Base-by-base conservation (phyloP, 2,113 vertebrate genomes). In the Ophthalmolycus amberensis region DNA sequence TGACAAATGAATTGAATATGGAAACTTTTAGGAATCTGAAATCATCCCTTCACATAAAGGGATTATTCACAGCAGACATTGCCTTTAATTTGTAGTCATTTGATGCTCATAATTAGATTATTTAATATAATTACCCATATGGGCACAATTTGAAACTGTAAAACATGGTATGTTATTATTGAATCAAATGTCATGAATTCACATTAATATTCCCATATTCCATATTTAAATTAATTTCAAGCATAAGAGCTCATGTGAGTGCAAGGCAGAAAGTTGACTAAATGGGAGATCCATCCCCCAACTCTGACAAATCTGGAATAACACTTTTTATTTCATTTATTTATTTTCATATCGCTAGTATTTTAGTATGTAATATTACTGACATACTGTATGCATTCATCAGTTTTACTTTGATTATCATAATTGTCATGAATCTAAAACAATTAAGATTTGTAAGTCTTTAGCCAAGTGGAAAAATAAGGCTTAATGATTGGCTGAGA, bases 401-500 rank as follows among this genome's bases (percentile, higher is more conserved):
- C 66, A 74, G 73, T 80, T 84, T 86, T 77, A 75, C 69, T 79
- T 73, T 71, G 62, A 87, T 89, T 82, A 84, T 75, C 70, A 85
- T 85, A 84, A 90, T 86, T 86, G 80, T 66, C 68, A 37, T 74
- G 60, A 85, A 78, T 92, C 66, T 82, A 85, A 84, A 90, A 89
- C 84, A 87, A 88, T 91, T 85, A 87, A 73, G 69, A 87, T 90
- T 90, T 87, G 52, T 44, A 56, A 74, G 44, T 82, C 18, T 65
- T 74, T 75, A 76, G 84, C 88, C 88, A 89, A 89, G 72, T 86
- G 71, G 27, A 85, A 83, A 88, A 85, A 89, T 73, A 84, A 84
- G 79, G 77, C 73, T 84, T 60, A 78, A 67, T 90, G 89, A 91
- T 92, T 92, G 89, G 88, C 87, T 88, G 85, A 88, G 72, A 88